These are phyloP conservation scores for Periphyllus acericola DNA, from an alignment of 2,888 invertebrate species.

Conservation along the genomic window DNA sequence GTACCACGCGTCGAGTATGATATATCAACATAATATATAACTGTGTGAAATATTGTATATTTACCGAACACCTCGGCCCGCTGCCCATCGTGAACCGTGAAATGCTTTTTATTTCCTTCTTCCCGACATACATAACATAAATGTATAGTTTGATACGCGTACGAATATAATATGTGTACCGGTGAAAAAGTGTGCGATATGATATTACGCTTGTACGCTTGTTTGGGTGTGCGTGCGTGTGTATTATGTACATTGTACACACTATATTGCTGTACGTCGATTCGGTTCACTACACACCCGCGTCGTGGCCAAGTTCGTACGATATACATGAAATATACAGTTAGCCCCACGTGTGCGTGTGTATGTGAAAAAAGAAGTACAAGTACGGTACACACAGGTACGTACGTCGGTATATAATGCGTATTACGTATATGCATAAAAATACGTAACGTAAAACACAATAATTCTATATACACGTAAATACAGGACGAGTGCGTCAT, in stretches of 20 bases:
- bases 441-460: not conserved
- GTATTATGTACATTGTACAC: not conserved
- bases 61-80: too few species aligned
- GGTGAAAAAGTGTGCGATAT: not conserved
- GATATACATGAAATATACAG: constrained; percentile 12
- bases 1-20: too few species aligned
- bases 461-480: too few species aligned
- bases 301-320: constrained; percentile 9
- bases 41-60: too few species aligned
- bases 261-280: not conserved
- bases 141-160: too few species aligned
- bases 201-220: not conserved
- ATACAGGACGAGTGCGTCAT: constrained; percentile 3
- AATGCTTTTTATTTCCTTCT: too few species aligned
- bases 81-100: too few species aligned
- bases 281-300: constrained; percentile 35
- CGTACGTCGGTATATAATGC: too few species aligned
- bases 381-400: not conserved
- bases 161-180: not conserved
- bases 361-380: not conserved
- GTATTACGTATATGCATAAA: too few species aligned
- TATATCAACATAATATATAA: too few species aligned
- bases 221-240: not conserved
- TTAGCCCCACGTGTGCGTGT: not conserved
- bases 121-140: too few species aligned